Evolutionary conservation across 2,797 vertebrate species (phyloP), one percentile per base, ranked within the genome.

Genomic region (Sebastes melanostomus): DNA sequence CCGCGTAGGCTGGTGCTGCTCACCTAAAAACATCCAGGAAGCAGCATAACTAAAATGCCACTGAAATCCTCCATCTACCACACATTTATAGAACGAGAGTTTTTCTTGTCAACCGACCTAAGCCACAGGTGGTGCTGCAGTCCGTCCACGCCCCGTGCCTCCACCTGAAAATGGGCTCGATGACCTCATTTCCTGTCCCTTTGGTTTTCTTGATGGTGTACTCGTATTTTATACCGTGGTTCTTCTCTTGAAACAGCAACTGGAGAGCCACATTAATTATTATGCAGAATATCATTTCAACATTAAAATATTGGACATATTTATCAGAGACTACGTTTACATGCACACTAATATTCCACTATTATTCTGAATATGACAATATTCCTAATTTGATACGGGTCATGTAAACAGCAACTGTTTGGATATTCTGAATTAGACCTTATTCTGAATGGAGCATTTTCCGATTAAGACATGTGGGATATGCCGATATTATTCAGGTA

Each of bases 231-330:
- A 99, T 89, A 52, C 98, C 98, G 1, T 95, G 97, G 80, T 99
- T 99, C 71, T 89, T 96, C 87, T 98, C 98, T 94, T 99, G 98
- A 92, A 98, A 98, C 20, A 99, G 93, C 71, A 99, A 93, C 98
- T 99, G 75, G 61, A 92, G 4, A 75, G 75, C 56, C 70, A 81
- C 50, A 74, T 24, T 3, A 66, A 36, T 13, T 30, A 22, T 67
- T 30, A 54, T 6, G 6, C 4, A 36, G 24, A 73, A 16, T 20
- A 42, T 34, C 1, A n/a, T 46, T 58, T 72, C 3, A 55, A 52
- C 14, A 13, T 46, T 11, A 12, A 30, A 70, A 70, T 38, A 10
- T 36, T 18, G 13, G 13, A 76, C 29, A 63, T 13, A 46, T 18
- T 46, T 46, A 0, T 46, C 42, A 46, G 14, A 0, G 42, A 1